These are phyloP conservation scores for Musca domestica DNA, from an alignment of 1,140 invertebrate genomes.

Conservation along the genomic window DNA sequence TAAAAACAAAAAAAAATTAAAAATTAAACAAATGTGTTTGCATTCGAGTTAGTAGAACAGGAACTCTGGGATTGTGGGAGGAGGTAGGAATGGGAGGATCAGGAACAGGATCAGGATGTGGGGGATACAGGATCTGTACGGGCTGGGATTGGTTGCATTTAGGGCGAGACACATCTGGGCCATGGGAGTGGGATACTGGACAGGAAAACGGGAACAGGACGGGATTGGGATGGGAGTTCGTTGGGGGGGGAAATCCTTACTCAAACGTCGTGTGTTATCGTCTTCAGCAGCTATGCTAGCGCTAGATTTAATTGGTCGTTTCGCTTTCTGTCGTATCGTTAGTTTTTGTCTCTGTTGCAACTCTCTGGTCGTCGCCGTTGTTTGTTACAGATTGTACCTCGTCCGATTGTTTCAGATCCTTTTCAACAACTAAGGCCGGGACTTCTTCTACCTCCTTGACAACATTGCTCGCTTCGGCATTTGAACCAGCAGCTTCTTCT, in stretches of 20 bases:
- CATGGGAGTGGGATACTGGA: too few relatives aligned
- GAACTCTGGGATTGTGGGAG: background rate
- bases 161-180: too few relatives aligned
- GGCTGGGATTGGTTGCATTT: background rate
- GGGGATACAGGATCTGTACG: background rate
- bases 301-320: slow-evolving; percentile 14
- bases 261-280: slow-evolving; percentile 13
- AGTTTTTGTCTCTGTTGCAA: background rate
- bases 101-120: slow-evolving; percentile 1
- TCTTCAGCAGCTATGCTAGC: slow-evolving; percentile 18
- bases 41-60: slow-evolving; percentile 11
- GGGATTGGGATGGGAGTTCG: slow-evolving; percentile 12
- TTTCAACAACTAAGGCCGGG: too few relatives aligned
- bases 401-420: too few relatives aligned
- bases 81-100: background rate
- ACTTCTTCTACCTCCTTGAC: background rate
- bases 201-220: slow-evolving; percentile 17
- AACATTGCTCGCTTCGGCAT: background rate
- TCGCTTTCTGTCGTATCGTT: background rate
- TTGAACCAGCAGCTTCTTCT: background rate
- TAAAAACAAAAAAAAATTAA: background rate
- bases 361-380: slow-evolving; percentile 29
- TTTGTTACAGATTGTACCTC: too few relatives aligned
- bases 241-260: background rate
- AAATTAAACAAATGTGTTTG: background rate